A percentile compares a stretch with the other conserved stretches of the same genome.
Evolutionary conservation across 2,113 vertebrate species (phyloP).

Genomic region (Pionites leucogaster): DNA sequence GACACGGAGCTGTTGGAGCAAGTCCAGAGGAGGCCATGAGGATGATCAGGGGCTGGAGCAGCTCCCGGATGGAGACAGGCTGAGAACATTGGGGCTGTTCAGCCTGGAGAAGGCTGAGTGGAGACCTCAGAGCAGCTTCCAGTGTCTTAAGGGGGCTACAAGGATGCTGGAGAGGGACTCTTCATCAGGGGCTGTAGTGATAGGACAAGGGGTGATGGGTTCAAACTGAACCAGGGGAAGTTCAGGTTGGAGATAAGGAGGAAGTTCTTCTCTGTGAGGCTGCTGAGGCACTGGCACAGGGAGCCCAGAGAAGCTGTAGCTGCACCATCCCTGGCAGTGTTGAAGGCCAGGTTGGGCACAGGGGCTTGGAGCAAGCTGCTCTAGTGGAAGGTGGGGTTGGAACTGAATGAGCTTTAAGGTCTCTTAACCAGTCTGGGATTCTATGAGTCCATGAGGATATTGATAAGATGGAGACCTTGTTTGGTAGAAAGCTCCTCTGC

Average conservation of each 20-base stretch:
- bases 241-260: too few relatives aligned
- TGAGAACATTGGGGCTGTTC: neutral
- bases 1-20: neutral
- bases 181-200: neutral
- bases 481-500: neutral
- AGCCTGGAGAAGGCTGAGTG: neutral
- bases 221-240: neutral
- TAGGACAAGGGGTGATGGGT: neutral
- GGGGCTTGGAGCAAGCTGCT: neutral
- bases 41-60: neutral
- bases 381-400: neutral
- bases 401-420: neutral
- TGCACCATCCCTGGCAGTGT: neutral
- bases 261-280: too few relatives aligned
- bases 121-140: neutral
- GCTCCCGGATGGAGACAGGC: accelerated
- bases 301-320: neutral
- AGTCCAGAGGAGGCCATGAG: neutral
- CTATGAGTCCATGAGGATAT: accelerated
- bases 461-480: neutral
- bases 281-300: too few relatives aligned
- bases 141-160: neutral
- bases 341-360: neutral
- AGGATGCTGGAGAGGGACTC: too few relatives aligned
- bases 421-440: neutral